phyloP scores from a whole-genome alignment of 2,113 vertebrate genomes.

The Laterallus jamaicensis region DNA sequence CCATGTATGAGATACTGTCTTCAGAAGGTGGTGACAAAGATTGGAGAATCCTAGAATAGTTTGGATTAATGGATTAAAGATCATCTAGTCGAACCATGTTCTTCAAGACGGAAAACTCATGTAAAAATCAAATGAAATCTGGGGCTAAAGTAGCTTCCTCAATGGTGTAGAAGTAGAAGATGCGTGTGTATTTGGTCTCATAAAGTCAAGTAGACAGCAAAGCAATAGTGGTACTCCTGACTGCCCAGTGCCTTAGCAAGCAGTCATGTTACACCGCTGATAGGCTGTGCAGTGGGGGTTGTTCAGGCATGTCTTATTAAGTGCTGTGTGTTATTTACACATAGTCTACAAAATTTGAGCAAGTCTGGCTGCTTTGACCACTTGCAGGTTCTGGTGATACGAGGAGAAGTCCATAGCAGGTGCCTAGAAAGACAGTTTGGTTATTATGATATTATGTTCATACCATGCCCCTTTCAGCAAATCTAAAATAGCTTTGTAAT shows the following conservation, averaged over 20 bases:
- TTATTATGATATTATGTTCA: background rate
- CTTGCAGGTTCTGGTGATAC: background rate
- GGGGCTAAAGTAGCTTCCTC: background rate
- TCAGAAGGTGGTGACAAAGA: background rate
- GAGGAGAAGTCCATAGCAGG: background rate
- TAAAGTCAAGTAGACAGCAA: background rate
- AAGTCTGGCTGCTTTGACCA: background rate
- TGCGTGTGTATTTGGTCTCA: background rate
- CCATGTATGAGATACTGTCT: background rate
- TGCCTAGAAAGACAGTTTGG: background rate
- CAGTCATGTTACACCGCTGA: accelerated
- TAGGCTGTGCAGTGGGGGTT: background rate
- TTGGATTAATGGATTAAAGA: background rate
- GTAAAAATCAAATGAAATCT: background rate
- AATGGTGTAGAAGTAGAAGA: background rate
- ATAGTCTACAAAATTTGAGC: background rate
- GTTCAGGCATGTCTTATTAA: background rate
- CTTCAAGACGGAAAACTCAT: background rate
- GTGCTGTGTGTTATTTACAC: background rate
- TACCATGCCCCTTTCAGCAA: background rate
- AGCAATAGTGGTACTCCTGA: background rate
- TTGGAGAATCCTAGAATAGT: background rate
- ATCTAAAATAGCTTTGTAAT: background rate
- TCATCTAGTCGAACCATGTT: background rate
- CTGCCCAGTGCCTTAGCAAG: no score